phyloP scores from a whole-genome alignment of 2,113 vertebrate species.

The Oryzias melastigma region DNA sequence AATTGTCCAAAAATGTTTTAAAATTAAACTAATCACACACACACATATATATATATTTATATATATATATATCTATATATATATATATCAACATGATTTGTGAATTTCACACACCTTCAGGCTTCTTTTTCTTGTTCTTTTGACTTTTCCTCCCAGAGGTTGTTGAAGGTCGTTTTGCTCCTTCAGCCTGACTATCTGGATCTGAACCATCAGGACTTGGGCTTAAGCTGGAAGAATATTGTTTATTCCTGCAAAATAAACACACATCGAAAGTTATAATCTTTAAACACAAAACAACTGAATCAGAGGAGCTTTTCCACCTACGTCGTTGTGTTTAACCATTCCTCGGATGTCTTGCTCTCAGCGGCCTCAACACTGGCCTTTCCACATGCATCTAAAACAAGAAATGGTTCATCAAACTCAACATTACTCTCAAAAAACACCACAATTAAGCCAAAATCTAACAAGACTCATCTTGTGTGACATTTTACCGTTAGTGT shows the following conservation, averaged over 20 bases:
- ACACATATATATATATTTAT: too few species aligned
- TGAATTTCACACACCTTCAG: constrained; percentile 73
- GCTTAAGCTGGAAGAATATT: constrained; percentile 68
- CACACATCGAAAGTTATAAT: background rate
- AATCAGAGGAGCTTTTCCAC: constrained; percentile 19
- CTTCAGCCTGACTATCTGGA: constrained; percentile 53
- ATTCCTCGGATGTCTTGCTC: constrained; percentile 70
- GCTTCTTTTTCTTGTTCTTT: constrained; percentile 84
- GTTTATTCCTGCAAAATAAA: constrained; percentile 46
- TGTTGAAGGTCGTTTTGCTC: constrained; percentile 60
- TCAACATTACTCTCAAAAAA: too few species aligned
- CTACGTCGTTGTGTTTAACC: constrained; percentile 68
- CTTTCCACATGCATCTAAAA: constrained; percentile 31
- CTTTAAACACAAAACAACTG: background rate
- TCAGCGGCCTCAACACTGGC: constrained; percentile 50
- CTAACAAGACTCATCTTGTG: too few species aligned
- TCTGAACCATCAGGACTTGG: constrained; percentile 74
- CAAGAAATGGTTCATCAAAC: background rate
- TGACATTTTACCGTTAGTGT: too few species aligned
- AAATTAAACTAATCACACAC: too few species aligned
- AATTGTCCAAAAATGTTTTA: background rate
- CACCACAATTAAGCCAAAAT: too few species aligned
- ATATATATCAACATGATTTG: too few species aligned
- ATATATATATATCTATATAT: too few species aligned
- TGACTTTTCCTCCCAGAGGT: constrained; percentile 79